Conservation (phyloP, 2,888 invertebrate genomes). For the Tortrix viridana region DNA sequence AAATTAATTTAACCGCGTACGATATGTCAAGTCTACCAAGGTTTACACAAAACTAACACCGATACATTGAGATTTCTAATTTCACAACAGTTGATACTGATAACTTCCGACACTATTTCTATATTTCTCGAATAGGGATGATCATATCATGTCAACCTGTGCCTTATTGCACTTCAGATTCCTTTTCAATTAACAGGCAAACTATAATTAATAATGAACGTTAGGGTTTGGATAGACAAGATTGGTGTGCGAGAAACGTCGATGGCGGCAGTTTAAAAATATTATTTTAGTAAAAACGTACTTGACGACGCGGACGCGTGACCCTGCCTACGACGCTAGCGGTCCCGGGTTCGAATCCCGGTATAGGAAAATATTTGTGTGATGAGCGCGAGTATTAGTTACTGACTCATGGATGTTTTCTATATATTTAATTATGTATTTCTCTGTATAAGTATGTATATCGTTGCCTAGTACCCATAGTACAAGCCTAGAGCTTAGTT, state of each 20-base stretch:
- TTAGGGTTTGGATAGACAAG: background rate
- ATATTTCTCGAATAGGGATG: conserved; percentile 6
- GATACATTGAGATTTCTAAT: conserved; percentile 47
- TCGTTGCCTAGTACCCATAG: no score
- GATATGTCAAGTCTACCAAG: conserved; percentile 49
- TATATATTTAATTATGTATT: no score
- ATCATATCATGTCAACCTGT: conserved; percentile 5
- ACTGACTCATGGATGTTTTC: no score
- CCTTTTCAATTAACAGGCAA: background rate
- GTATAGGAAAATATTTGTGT: no score
- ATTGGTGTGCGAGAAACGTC: background rate
- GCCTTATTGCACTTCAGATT: conserved; percentile 4
- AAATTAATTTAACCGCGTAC: conserved; percentile 44
- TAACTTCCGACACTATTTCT: conserved; percentile 9
- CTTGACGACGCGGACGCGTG: no score
- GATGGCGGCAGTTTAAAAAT: no score
- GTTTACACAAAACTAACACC: conserved; percentile 56
- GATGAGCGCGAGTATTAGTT: no score
- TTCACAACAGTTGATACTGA: conserved; percentile 19
- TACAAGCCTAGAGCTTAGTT: no score
- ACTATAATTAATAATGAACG: background rate
- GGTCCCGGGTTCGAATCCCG: no score
- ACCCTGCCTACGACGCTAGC: no score
- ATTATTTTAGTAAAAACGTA: no score
- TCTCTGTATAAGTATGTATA: no score